Percentiles rank a stretch among this genome's conserved stretches.
phyloP scores from a whole-genome alignment of 2,888 invertebrate genomes.

The Chrysolina haemoptera region DNA sequence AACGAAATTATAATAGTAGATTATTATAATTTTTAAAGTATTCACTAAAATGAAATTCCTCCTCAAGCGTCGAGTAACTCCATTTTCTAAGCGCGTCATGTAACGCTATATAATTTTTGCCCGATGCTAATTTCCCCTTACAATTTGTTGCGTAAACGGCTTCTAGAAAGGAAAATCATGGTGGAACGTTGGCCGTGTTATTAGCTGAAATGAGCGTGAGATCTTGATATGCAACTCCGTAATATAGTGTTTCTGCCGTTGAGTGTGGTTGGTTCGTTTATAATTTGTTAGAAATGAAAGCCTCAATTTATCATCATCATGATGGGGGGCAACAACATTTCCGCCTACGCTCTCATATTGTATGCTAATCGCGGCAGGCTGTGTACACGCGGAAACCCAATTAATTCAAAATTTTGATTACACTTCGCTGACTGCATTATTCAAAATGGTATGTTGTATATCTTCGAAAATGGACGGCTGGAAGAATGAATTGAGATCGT shows the following conservation, averaged over 20 bases:
- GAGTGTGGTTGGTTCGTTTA: conserved; percentile 57
- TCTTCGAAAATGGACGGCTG: conserved; percentile 26
- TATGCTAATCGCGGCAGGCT: conserved; percentile 59
- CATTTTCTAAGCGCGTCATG: conserved; percentile 46
- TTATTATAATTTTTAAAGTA: too few relatives aligned
- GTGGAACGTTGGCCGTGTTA: conserved; percentile 49
- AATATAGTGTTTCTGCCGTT: conserved; percentile 47
- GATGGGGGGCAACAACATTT: conserved; percentile 58
- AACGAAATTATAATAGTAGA: too few relatives aligned
- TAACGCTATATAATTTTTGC: conserved; percentile 49
- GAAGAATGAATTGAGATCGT: neutral
- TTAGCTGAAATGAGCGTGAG: conserved; percentile 52
- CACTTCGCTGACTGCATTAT: conserved; percentile 39
- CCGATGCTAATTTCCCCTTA: conserved; percentile 47
- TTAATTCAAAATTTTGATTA: conserved; percentile 55
- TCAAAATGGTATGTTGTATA: conserved; percentile 28
- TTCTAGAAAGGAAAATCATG: conserved; percentile 47
- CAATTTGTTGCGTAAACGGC: conserved; percentile 47
- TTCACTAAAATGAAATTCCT: neutral
- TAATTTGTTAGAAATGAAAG: conserved; percentile 59
- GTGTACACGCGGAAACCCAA: conserved; percentile 59
- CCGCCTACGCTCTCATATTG: conserved; percentile 59
- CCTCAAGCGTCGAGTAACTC: conserved; percentile 24
- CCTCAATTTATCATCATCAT: conserved; percentile 58
- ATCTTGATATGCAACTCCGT: conserved; percentile 49